These are phyloP conservation scores for Hafferia zeledoni DNA, from an alignment of 2,797 vertebrate genomes.

Conservation along the genomic window DNA sequence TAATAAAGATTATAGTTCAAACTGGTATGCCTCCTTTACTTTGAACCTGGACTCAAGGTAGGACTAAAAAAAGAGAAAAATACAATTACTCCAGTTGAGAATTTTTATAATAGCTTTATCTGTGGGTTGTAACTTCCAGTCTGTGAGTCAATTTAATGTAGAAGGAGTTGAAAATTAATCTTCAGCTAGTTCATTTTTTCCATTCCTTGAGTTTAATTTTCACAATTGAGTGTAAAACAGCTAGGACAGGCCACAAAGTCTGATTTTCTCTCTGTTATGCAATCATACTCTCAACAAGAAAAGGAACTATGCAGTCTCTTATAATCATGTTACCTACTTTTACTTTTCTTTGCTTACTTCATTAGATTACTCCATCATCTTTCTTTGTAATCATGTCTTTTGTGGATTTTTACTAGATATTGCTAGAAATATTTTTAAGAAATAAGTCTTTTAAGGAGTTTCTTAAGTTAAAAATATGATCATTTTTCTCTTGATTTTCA, in stretches of 20 bases:
- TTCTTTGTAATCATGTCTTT: not conserved
- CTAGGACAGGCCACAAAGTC: not conserved
- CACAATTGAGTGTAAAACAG: not conserved
- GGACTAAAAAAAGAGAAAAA: not conserved
- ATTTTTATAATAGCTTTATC: not conserved
- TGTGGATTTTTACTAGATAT: not conserved
- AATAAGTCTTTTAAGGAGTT: not conserved
- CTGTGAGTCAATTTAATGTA: not conserved
- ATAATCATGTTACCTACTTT: not conserved
- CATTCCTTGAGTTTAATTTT: not conserved
- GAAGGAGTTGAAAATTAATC: not conserved
- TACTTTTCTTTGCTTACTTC: not conserved
- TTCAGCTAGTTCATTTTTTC: not conserved
- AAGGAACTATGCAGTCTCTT: not conserved
- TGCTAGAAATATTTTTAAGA: not conserved
- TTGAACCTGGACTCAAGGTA: not conserved
- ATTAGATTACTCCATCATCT: not conserved
- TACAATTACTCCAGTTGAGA: not conserved
- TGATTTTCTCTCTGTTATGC: not conserved
- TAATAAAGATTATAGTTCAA: not conserved
- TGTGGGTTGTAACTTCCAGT: not conserved
- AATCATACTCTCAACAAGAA: not conserved
- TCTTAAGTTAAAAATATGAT: not conserved
- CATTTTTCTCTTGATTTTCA: not conserved
- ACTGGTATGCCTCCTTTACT: not conserved